Evolutionary conservation across 2,113 vertebrate genomes (phyloP).

Genomic region (Origma solitaria): DNA sequence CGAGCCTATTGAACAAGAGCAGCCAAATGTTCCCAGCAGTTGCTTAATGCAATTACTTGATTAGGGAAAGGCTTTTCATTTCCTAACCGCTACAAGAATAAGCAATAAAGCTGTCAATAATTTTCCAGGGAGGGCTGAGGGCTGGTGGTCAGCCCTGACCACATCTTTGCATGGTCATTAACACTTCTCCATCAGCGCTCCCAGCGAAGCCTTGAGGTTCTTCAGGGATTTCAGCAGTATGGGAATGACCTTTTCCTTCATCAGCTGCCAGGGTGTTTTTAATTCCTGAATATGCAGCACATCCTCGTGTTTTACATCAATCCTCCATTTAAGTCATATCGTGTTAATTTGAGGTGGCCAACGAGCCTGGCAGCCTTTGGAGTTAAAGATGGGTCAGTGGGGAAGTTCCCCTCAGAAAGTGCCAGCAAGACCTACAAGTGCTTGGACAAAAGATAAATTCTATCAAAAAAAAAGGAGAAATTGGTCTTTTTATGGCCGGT

Average conservation of each 20-base stretch:
- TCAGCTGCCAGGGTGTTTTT: constrained; percentile 45
- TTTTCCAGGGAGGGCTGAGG: constrained; percentile 44
- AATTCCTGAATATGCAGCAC: constrained; percentile 26
- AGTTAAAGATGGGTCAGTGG: background rate
- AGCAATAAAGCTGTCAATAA: constrained; percentile 82
- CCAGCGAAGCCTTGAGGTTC: constrained; percentile 10
- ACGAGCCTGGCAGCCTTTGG: background rate
- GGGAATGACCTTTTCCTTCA: constrained; percentile 57
- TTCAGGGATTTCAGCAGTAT: constrained; percentile 62
- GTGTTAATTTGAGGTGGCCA: constrained; percentile 10
- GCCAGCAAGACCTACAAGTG: background rate
- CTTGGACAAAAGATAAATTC: background rate
- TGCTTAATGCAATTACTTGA: constrained; percentile 72
- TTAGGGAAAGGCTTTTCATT: constrained; percentile 66
- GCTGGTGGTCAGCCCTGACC: constrained; percentile 60
- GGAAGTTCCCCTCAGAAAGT: background rate
- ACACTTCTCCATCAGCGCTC: constrained; percentile 56
- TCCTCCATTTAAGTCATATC: constrained; percentile 51
- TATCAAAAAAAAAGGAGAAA: background rate
- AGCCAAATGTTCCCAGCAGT: constrained; percentile 66
- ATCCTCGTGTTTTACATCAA: constrained; percentile 16
- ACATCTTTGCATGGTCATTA: constrained; percentile 69
- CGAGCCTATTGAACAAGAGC: constrained; percentile 31
- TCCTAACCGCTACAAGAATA: constrained; percentile 74
- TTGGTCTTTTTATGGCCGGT: background rate